Evolutionary conservation across 64 coral and sea anemone species (phyloP), one percentile per base, ranked within the genome.

Genomic region (Montipora efflorescens): DNA sequence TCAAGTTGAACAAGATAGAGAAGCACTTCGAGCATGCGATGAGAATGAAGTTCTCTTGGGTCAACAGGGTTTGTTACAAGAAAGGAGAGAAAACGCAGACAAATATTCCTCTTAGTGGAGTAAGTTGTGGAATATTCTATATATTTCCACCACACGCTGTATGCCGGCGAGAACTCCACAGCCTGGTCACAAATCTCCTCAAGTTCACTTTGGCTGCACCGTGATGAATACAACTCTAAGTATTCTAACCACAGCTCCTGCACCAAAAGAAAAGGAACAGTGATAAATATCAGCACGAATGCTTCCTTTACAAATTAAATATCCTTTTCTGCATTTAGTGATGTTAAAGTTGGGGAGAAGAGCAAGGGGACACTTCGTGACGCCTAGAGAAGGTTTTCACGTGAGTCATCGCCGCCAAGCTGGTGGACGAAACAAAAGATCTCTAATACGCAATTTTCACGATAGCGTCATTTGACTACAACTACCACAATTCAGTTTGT

Each of bases 201-300:
- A 13, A 96, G 50, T 53, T 99, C 98, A 28, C 92, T 92, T 71
- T 66, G 11, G 36, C n/a, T 92, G 78, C 89, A 88, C 71, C 94
- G 89, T 50, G 79, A 79, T 68, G 87, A 89, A 78, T 92, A 99
- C n/a, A 96, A 28, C 49, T 96, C 88, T 25, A 99, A 90, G 90
- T 99, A 99, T 67, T 94, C 90, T 8, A 99, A 66, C 98, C 98
- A 99, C 12, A 99, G 81, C 36, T 92, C 93, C 98, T 99, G 47
- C 49, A 85, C 25, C 22, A 69, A 92, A 4, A 50, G 81, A 67
- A 81, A n/a, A 85, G 46, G 55, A 16, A 62, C 20, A 48, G 50
- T 28, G 6, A 6, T 51, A 36, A 43, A 48, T 76, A 13, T 73
- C 48, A 47, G 4, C 47, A 14, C 74, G 4, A 13, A 48, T 18